Evolutionary conservation across 2,888 invertebrate genomes (phyloP), one percentile per base, ranked within the genome.

Genomic region (Abrostola tripartita): DNA sequence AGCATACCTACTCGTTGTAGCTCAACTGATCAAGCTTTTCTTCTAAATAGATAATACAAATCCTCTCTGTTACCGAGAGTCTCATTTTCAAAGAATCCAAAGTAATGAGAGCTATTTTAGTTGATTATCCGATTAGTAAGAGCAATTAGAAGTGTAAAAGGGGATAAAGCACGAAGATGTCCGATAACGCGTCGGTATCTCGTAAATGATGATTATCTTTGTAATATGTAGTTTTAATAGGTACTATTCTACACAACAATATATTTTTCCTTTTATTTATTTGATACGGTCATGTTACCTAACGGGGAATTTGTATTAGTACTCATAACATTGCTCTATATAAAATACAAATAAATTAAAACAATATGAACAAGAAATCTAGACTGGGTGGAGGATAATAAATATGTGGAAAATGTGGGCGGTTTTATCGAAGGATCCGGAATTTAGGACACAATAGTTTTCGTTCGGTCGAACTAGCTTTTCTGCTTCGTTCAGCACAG

Each of bases 81-180:
- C 52, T 24, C 63, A 35, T 63, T 63, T 66, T 59, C 56, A 65
- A 41, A 55, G 65, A 61, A 65, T 44, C 47, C 60, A 51, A 47
- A 52, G 61, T 69, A 72, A 79, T 53, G 68, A 61, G 61, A 40
- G 68, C 61, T 56, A 76, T 69, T 76, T 12, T 56, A 42, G 47
- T 62, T 68, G 58, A 76, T 76, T 71, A 65, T 44, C 52, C 68
- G 68, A 78, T 76, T 68, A 71, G 76, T 71, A 9, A 53, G 72
- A 63, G 59, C 68, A 68, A 76, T 71, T 71, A 70, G 61, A 63
- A 55, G 56, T 50, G 44, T 40, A 40, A 54, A 56, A 64, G 37
- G 47, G 58, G 44, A 59, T 59, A 68, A 65, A 58, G 61, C 24
- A 52, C 42, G 52, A 61, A 53, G 44, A 61, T 54, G 49, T 40